These are phyloP conservation scores for Parapristionchus giblindavisi DNA, from an alignment of 2,888 invertebrate species.

Conservation along the genomic window DNA sequence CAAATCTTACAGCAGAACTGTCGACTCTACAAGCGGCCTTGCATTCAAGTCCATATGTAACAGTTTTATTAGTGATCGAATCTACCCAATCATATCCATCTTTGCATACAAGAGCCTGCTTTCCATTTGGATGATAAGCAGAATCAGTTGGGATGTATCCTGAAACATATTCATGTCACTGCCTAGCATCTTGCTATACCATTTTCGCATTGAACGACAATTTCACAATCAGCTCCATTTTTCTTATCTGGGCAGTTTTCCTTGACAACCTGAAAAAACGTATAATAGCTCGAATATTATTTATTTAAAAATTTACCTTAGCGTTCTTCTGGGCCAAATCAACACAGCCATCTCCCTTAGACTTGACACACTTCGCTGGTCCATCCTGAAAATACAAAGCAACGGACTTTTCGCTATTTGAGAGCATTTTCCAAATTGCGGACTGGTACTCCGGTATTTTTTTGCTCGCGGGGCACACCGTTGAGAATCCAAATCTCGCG, in stretches of 20 bases:
- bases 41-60: slow-evolving; percentile 3
- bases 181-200: too few relatives aligned
- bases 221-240: slow-evolving; percentile 13
- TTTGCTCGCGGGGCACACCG: too few relatives aligned
- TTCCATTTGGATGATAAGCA: slow-evolving; percentile 1
- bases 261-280: neutral
- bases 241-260: slow-evolving; percentile 28
- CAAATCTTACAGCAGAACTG: neutral
- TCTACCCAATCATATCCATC: slow-evolving; percentile 33
- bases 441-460: too few relatives aligned
- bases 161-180: neutral
- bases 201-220: slow-evolving; percentile 1
- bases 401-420: too few relatives aligned
- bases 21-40: slow-evolving; percentile 18
- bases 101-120: slow-evolving; percentile 11
- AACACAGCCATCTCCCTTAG: slow-evolving; percentile 11
- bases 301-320: slow-evolving; percentile 7
- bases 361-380: slow-evolving; percentile 32
- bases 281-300: neutral
- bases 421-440: too few relatives aligned
- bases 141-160: slow-evolving; percentile 21
- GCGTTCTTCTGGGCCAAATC: slow-evolving; percentile 10
- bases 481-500: too few relatives aligned
- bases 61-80: neutral
- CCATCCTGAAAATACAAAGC: neutral